Base-by-base conservation (phyloP, 2,113 vertebrate genomes). In the Canis aureus region DNA sequence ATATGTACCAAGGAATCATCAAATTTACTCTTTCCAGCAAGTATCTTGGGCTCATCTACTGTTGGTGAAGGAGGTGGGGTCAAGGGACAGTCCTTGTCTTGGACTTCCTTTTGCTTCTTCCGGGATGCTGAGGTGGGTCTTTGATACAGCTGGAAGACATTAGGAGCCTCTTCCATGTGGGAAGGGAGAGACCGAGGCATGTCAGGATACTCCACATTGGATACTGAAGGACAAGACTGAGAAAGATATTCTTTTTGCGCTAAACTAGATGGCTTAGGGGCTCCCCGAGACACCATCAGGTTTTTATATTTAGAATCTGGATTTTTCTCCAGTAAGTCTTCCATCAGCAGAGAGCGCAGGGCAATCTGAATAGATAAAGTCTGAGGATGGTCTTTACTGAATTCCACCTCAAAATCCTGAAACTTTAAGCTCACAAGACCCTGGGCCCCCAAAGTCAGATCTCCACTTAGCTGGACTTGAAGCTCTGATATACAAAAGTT, bases 61-160 rank as follows among this genome's bases (percentile, higher is more conserved):
- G 99, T 99, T 29, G 99, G 99, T 80, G 99, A 99, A 86, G 99
- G 99, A n/a, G 99, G 99, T 11, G 99, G 99, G 19, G 99, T 99
- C 95, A 98, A 98, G 59, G 99, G 99, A 88, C 98, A 99, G 92
- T 99, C 99, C 0, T 99, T 98, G 84, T 99, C 99, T 38, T 98
- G 98, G 81, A 99, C 99, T 91, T 99, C 98, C 93, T 99, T 99
- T 82, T 97, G 99, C 95, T 98, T 99, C 89, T 98, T 99, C 80
- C 99, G 99, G 17, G 99, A 98, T 23, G 98, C 98, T 92, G 98
- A 99, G 29, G 99, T 98, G 43, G 99, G 99, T 93, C 99, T 99
- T 97, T 99, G 99, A 97, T 99, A 99, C 8, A 99, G 99, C 98
- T 99, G 99, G 89, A 99, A 99, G 97, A 99, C 99, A 29, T 99